phyloP scores from a whole-genome alignment of 2,888 invertebrate species.

The Willowsia nigromaculata region DNA sequence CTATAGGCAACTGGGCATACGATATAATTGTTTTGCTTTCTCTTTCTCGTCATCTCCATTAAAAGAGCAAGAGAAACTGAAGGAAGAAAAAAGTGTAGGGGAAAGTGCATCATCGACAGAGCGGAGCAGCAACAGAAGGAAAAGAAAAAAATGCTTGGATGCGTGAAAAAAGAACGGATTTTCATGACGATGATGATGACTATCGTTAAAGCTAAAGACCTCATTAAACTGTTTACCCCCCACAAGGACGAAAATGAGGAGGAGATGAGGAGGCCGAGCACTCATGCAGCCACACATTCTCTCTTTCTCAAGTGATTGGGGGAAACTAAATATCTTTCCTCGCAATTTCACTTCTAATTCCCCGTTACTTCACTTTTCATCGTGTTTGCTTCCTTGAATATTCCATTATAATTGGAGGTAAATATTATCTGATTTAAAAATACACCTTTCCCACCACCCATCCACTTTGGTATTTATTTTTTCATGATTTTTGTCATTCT shows the following conservation, averaged over 20 bases:
- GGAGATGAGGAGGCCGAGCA: neutral
- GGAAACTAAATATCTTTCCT: neutral
- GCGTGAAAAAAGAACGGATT: slow-evolving; percentile 30
- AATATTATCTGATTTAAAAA: neutral
- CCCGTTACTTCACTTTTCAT: neutral
- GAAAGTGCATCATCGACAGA: neutral
- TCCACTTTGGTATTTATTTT: neutral
- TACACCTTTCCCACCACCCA: neutral
- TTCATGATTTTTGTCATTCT: neutral
- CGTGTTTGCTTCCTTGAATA: neutral
- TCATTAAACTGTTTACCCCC: slow-evolving; percentile 66
- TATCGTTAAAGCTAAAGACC: slow-evolving; percentile 69
- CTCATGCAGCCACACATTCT: neutral
- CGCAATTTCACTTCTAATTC: neutral
- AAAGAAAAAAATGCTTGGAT: neutral
- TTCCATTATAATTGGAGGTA: neutral
- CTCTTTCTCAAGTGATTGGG: neutral
- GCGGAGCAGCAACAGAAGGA: neutral
- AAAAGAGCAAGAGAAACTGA: neutral
- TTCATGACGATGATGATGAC: slow-evolving; percentile 52
- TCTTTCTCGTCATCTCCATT: neutral
- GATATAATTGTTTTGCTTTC: slow-evolving; percentile 34
- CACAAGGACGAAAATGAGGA: neutral
- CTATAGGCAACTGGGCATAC: neutral
- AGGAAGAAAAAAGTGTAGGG: neutral